Base-by-base conservation (phyloP, 1,140 invertebrate species). In the Archegozetes longisetosus region DNA sequence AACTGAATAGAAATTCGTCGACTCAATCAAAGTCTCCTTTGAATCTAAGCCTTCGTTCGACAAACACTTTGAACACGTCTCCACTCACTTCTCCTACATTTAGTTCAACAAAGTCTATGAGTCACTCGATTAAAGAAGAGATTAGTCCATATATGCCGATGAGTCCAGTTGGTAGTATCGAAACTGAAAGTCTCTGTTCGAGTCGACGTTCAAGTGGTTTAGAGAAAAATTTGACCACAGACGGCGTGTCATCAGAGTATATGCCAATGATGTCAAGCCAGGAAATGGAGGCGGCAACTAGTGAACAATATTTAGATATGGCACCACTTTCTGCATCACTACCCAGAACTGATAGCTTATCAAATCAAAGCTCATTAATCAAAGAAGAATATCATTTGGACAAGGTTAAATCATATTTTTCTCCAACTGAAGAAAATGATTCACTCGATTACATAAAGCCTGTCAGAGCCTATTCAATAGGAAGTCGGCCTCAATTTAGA, bases 381-480 rank as follows among this genome's bases (percentile, higher is more conserved):
- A 51, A 51, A 24, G 55, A 56, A 46, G 29, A 50, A 22, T 56
- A 6, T 25, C 14, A 23, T 46, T 48, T 56, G 29, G 55, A 56
- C 4, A 56, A 66, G 60, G 65, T 66, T 20, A 62, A 63, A 24
- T 64, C 63, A 50, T 59, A 62, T 14, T 53, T 66, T n/a, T 47
- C 55, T 17, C 58, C 58, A 53, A 32, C 64, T 4, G 65, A 66
- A 52, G 24, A 59, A n/a, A 9, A 9, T 6, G 32, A 40, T 40
- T 53, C 50, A 0, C 51, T 47, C 20, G 65, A 66, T 29, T 62
- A 55, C 26, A 64, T 66, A 55, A 62, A 58, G 53, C 65, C 65
- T 23, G 63, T 64, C 26, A 57, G 65, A 50, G 60, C 65, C 27
- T 66, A 64, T 55, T 64, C 63, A 1, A 66, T 66, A 48, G 65